Base-by-base conservation (phyloP, 1,140 invertebrate species). In the Palaemon carinicauda region DNA sequence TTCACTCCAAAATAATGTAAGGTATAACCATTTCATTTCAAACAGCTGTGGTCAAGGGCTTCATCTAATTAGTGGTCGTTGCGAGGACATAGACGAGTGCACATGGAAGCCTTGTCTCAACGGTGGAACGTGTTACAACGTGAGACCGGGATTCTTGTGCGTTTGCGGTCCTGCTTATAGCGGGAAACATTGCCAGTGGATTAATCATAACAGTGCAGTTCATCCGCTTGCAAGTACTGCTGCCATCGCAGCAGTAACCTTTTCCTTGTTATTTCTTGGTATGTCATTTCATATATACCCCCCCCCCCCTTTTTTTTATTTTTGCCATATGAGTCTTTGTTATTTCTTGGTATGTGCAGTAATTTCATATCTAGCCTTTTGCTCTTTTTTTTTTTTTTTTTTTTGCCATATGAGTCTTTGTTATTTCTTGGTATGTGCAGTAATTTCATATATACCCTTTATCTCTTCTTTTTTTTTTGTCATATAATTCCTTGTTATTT, bases 11-110 rank as follows among this genome's bases (percentile, higher is more conserved):
- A n/a, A n/a, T 14, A 41, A n/a, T n/a, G n/a, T n/a, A n/a, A n/a
- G n/a, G n/a, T n/a, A n/a, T n/a, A n/a, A n/a, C n/a, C n/a, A n/a
- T n/a, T n/a, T n/a, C n/a, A n/a, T n/a, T n/a, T 24, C 17, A 41
- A 41, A 24, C 80, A 82, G 81, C 19, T 82, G 81, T 31, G 81
- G 69, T 7, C 71, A 51, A 52, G 81, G 81, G 9, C 24, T 5
- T 24, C 81, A 69, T 17, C 14, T 82, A 29, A 51, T 82, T 50
- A 69, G 52, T 7, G 50, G 50, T 7, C 52, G 24, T 9, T 82
- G 81, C n/a, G 33, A 82, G 71, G 81, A 82, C 24, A 71, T 82
- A 27, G 71, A 82, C 52, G 81, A 82, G 52, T 82, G 81, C 33
- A 50, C 41, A 9, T 75, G 65, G 33, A 51, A 53, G 27, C 81